A percentile compares a stretch with the other conserved stretches of the same genome.
phyloP scores from a whole-genome alignment of 2,888 invertebrate genomes.

The Catocala sponsa region DNA sequence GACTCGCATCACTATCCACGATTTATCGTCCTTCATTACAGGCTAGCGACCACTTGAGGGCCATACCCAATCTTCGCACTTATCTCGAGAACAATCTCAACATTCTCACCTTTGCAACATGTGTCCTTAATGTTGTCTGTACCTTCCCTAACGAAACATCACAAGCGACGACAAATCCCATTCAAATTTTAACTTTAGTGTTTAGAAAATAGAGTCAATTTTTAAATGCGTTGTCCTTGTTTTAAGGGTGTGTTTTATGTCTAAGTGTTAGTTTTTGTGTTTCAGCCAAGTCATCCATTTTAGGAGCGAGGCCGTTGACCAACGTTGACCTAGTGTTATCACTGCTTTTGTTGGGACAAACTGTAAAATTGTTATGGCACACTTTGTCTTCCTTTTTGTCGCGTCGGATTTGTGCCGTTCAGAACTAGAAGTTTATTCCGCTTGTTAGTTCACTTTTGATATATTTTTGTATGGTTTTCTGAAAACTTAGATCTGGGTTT shows the following conservation, averaged over 20 bases:
- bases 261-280: constrained; percentile 58
- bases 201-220: accelerated
- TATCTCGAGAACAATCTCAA: constrained; percentile 70
- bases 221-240: neutral
- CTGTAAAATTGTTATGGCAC: constrained; percentile 49
- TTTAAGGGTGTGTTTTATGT: constrained; percentile 10
- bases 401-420: constrained; percentile 24
- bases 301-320: constrained; percentile 58
- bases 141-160: constrained; percentile 19
- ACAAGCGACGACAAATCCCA: constrained; percentile 1
- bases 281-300: constrained; percentile 68
- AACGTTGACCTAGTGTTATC: constrained; percentile 62
- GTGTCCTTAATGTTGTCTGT: constrained; percentile 70
- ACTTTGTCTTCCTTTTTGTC: constrained; percentile 39
- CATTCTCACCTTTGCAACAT: constrained; percentile 78
- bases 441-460: neutral
- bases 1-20: constrained; percentile 40
- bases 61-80: constrained; percentile 59
- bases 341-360: constrained; percentile 50
- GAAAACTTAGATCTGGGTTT: too few species aligned
- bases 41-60: constrained; percentile 52
- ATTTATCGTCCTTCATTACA: constrained; percentile 72
- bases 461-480: neutral
- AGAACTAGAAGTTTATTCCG: neutral
- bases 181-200: constrained; percentile 14